phyloP scores from a whole-genome alignment of 2,797 vertebrate species.

The Strix occidentalis region DNA sequence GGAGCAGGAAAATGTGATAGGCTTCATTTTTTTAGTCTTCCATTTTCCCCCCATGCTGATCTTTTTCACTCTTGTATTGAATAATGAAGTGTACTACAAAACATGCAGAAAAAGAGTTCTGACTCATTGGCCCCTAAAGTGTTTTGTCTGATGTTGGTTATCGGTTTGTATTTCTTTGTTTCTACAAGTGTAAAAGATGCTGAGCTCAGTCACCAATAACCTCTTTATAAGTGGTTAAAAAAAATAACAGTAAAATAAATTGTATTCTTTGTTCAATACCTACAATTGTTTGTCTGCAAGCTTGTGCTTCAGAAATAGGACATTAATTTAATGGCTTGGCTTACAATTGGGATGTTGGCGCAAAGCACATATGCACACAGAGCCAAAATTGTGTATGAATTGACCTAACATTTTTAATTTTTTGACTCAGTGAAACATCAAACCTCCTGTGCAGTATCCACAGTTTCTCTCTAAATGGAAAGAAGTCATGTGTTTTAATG shows the following conservation, averaged over 20 bases:
- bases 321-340: not conserved
- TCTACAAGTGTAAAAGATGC: not conserved
- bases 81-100: not conserved
- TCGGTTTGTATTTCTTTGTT: not conserved
- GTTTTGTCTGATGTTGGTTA: not conserved
- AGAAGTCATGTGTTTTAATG: not conserved
- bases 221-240: not conserved
- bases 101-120: not conserved
- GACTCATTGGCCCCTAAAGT: not conserved
- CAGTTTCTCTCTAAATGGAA: not conserved
- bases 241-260: not conserved
- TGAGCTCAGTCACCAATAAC: not conserved
- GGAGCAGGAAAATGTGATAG: not conserved
- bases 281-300: not conserved
- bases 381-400: not conserved
- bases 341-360: not conserved
- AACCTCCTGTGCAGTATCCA: not conserved
- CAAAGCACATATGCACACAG: not conserved
- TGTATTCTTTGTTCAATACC: not conserved
- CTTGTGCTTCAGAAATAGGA: not conserved
- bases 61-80: not conserved
- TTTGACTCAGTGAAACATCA: not conserved
- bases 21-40: not conserved
- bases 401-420: accelerated
- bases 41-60: not conserved